A percentile compares a stretch with the other conserved stretches of the same genome.
Evolutionary conservation across 37 sponge, comb jelly and placozoan species (phyloP).

Genomic region (Diacarnus erythraeanus): DNA sequence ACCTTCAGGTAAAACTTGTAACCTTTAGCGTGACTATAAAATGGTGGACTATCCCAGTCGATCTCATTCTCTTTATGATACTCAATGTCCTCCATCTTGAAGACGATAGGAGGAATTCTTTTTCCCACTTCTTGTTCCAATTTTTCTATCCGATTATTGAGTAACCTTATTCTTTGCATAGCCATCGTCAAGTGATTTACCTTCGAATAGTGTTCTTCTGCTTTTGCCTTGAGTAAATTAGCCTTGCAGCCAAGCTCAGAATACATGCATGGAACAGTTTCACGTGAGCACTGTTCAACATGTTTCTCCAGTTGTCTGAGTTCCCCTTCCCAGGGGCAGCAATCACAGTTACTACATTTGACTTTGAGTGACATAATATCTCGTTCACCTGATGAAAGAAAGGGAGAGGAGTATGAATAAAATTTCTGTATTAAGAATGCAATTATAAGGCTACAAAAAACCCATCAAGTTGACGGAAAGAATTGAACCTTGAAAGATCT

Average conservation of each 20-base stretch:
- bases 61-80: background rate
- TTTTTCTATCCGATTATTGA: background rate
- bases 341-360: background rate
- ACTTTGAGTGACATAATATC: slow-evolving; percentile 9
- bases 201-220: background rate
- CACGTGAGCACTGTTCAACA: background rate
- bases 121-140: background rate
- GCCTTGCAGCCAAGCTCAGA: slow-evolving; percentile 1
- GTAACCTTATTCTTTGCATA: background rate
- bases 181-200: background rate
- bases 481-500: no score
- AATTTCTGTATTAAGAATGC: no score
- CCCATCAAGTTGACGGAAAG: no score
- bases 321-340: slow-evolving; percentile 30
- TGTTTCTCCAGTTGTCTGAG: slow-evolving; percentile 6
- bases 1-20: slow-evolving; percentile 34
- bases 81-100: background rate
- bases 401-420: no score
- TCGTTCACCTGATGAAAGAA: slow-evolving; percentile 23
- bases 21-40: slow-evolving; percentile 34
- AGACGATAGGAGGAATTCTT: background rate
- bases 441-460: no score
- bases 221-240: background rate
- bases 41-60: slow-evolving; percentile 10
- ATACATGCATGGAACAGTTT: background rate